A percentile compares a stretch with the other conserved stretches of the same genome.
Evolutionary conservation across 2,888 invertebrate genomes (phyloP).

Genomic region (Agonum fuliginosum): DNA sequence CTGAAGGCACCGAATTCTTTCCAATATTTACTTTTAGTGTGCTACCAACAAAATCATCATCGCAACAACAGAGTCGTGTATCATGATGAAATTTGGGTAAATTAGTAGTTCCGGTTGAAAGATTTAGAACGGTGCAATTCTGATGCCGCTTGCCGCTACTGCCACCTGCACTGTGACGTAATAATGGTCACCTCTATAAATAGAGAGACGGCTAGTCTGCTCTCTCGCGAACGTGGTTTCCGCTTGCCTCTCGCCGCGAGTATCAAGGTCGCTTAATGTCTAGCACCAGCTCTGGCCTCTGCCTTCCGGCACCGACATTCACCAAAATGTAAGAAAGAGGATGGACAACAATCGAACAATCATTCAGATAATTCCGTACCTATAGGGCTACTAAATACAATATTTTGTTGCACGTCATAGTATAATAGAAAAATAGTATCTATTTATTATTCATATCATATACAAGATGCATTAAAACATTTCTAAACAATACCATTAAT

Average conservation of each 20-base stretch:
- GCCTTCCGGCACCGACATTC: constrained; percentile 18
- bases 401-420: too few relatives aligned
- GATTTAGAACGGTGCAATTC: background rate
- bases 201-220: constrained; percentile 50
- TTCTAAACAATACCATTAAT: too few relatives aligned
- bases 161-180: constrained; percentile 44
- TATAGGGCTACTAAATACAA: too few relatives aligned
- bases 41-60: too few relatives aligned
- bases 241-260: constrained; percentile 20
- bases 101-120: constrained; percentile 30
- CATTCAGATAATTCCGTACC: too few relatives aligned
- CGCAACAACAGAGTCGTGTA: background rate
- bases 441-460: too few relatives aligned
- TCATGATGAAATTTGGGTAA: background rate
- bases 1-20: constrained; percentile 22
- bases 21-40: too few relatives aligned
- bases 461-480: too few relatives aligned
- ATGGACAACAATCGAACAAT: too few relatives aligned
- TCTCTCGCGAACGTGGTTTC: background rate
- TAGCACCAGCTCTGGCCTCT: constrained; percentile 36
- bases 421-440: too few relatives aligned
- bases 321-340: constrained; percentile 5
- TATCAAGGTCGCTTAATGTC: constrained; percentile 50
- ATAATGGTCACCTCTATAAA: constrained; percentile 56
- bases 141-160: background rate